Percentiles rank a stretch among this genome's conserved stretches.
These are phyloP conservation scores for Clarias pachynema DNA, from an alignment of 2,797 vertebrate genomes.

Conservation along the genomic window DNA sequence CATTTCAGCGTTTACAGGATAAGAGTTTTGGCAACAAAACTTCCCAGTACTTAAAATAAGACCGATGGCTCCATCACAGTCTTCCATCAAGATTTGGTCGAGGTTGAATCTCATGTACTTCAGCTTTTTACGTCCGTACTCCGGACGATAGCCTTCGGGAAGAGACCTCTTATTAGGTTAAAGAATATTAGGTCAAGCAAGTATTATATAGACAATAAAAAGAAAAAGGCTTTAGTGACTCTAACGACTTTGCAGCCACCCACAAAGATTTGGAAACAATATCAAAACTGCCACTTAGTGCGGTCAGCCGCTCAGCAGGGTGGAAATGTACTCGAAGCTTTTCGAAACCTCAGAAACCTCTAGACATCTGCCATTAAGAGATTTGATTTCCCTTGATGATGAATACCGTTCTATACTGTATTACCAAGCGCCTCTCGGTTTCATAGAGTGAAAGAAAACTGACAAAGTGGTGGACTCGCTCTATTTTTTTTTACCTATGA, in stretches of 20 bases:
- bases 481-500: conserved; percentile 4
- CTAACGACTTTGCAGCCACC: conserved; percentile 54
- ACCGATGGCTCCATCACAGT: background rate
- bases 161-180: conserved; percentile 35
- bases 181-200: conserved; percentile 34
- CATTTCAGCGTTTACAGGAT: conserved; percentile 24
- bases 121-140: background rate
- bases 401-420: conserved; percentile 29
- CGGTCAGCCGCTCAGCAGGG: conserved; percentile 54
- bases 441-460: conserved; percentile 26
- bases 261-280: conserved; percentile 57
- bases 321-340: conserved; percentile 54
- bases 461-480: conserved; percentile 29
- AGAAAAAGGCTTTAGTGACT: conserved; percentile 23
- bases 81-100: background rate
- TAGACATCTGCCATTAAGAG: conserved; percentile 51
- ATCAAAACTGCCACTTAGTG: conserved; percentile 60
- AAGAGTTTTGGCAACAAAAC: background rate
- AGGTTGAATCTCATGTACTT: background rate
- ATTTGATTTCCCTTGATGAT: conserved; percentile 51
- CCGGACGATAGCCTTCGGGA: conserved; percentile 19
- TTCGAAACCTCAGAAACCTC: conserved; percentile 56
- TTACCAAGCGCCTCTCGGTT: conserved; percentile 26
- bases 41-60: conserved; percentile 8
- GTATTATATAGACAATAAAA: conserved; percentile 36